Evolutionary conservation across 2,113 vertebrate genomes (phyloP).

Genomic region (Anguilla japonica): DNA sequence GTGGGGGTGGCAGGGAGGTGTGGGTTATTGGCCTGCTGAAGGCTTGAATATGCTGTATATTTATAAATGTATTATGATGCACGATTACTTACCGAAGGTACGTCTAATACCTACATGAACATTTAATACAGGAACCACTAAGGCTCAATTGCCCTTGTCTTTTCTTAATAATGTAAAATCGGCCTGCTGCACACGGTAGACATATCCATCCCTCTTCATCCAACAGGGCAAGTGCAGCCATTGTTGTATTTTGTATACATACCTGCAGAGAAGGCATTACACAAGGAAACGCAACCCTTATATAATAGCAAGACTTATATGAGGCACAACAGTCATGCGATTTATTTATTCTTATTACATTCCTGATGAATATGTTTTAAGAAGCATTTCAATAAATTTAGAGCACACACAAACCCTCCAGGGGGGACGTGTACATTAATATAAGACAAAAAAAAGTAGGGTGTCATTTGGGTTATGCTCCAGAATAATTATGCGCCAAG

Average conservation of each 20-base stretch:
- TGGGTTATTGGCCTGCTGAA: conserved; percentile 14
- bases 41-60: conserved; percentile 51
- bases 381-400: too few species aligned
- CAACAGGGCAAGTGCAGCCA: not conserved
- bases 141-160: conserved; percentile 47
- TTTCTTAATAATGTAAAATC: not conserved
- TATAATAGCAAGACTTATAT: not conserved
- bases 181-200: not conserved
- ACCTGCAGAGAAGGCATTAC: not conserved
- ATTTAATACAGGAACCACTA: conserved; percentile 59
- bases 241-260: not conserved
- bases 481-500: too few species aligned
- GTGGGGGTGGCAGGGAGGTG: conserved; percentile 21
- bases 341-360: not conserved
- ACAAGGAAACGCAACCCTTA: not conserved
- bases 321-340: not conserved
- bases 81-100: conserved; percentile 55
- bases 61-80: conserved; percentile 59
- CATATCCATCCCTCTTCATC: not conserved
- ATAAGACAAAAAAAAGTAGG: too few species aligned
- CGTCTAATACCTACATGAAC: conserved; percentile 60
- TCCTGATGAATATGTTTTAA: too few species aligned
- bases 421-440: too few species aligned
- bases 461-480: too few species aligned
- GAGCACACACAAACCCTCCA: too few species aligned